Conservation (phyloP, 2,888 invertebrate species). For the Cabera pusaria region DNA sequence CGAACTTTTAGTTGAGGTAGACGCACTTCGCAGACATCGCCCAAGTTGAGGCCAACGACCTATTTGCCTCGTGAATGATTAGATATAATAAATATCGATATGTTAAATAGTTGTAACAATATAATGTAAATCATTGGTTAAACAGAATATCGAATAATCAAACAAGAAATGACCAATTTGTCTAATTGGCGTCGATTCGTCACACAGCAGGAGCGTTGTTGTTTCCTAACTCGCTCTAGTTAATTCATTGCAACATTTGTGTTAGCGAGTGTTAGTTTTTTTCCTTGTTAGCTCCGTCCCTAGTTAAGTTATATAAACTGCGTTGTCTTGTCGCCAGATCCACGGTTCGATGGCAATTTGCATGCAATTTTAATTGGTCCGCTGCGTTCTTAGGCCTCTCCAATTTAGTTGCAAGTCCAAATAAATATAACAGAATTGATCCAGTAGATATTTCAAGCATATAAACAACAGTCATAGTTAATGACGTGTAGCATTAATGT, state of each 20-base stretch:
- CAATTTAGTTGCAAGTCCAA: too few species aligned
- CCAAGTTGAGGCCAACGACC: too few species aligned
- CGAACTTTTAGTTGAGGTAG: too few species aligned
- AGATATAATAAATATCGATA: too few species aligned
- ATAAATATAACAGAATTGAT: too few species aligned
- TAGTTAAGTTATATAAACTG: constrained; percentile 19
- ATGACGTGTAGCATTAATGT: constrained; percentile 7
- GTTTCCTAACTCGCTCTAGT: constrained; percentile 40
- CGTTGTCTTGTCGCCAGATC: constrained; percentile 8
- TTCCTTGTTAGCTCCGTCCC: constrained; percentile 10
- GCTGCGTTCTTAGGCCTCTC: constrained; percentile 3
- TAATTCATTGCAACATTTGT: constrained; percentile 35
- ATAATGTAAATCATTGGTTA: too few species aligned
- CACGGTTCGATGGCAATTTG: constrained; percentile 7
- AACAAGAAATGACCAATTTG: constrained; percentile 33
- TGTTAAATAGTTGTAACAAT: too few species aligned
- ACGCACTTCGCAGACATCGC: too few species aligned
- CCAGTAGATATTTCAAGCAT: too few species aligned
- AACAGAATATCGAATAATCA: constrained; percentile 15
- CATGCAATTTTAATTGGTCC: constrained; percentile 14
- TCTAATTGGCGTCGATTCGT: constrained; percentile 36
- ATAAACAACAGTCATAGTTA: too few species aligned
- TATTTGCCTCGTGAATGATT: too few species aligned
- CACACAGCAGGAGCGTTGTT: constrained; percentile 35
- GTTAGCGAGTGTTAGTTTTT: constrained; percentile 34